Conservation (phyloP, 2,113 vertebrate genomes). For the Cyprinus carpio region DNA sequence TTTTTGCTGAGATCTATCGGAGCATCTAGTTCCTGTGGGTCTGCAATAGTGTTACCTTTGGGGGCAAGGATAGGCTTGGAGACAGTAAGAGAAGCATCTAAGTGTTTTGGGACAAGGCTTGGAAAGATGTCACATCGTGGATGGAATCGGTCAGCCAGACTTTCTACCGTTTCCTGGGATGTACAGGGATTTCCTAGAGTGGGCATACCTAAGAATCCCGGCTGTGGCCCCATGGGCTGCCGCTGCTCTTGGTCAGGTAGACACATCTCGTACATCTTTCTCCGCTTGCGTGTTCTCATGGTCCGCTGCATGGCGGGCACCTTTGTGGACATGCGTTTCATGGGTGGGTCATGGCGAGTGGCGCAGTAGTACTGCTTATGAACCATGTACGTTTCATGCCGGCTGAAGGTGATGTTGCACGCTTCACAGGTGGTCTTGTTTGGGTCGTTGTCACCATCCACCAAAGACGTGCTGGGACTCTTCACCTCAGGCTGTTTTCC, state of each 20-base stretch:
- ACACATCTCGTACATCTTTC: conserved; percentile 99
- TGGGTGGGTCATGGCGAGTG: conserved; percentile 93
- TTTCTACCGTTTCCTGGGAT: conserved; percentile 89
- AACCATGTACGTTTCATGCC: conserved; percentile 96
- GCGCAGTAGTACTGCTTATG: conserved; percentile 99
- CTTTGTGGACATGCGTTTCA: conserved; percentile 93
- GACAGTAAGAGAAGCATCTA: conserved; percentile 91
- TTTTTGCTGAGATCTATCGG: conserved; percentile 99
- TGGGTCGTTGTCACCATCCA: conserved; percentile 89
- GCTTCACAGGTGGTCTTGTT: conserved; percentile 95
- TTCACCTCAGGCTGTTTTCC: conserved; percentile 89
- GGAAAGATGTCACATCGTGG: conserved; percentile 93
- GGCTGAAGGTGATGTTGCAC: conserved; percentile 98
- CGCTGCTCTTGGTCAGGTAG: conserved; percentile 94
- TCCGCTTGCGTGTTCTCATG: conserved; percentile 95
- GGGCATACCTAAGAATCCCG: conserved; percentile 87
- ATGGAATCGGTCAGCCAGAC: conserved; percentile 91
- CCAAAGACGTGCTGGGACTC: conserved; percentile 79
- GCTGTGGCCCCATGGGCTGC: conserved; percentile 81
- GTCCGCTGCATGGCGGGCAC: conserved; percentile 98
- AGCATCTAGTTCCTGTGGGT: conserved; percentile 91
- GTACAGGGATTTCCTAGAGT: conserved; percentile 89
- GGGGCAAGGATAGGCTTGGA: conserved; percentile 87
- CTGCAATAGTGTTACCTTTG: conserved; percentile 84
- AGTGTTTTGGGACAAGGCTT: conserved; percentile 92